Evolutionary conservation across 2,797 vertebrate species (phyloP).

Genomic region (Enteromius paludinosus): DNA sequence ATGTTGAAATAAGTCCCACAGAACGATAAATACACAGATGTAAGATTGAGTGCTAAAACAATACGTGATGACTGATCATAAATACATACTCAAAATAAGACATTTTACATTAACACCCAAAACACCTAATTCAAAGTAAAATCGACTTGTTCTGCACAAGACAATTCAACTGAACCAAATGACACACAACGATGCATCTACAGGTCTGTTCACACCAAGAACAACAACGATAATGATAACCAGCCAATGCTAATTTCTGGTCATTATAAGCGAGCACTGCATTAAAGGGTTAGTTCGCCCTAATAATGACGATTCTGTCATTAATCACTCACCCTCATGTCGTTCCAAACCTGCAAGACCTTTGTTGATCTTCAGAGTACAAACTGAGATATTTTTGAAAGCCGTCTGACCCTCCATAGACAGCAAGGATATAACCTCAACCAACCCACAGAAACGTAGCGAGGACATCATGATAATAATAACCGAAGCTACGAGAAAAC

Average conservation of each 20-base stretch:
- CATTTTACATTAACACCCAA: conserved; percentile 40
- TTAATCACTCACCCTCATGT: too few species aligned
- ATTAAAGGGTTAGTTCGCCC: neutral
- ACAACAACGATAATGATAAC: neutral
- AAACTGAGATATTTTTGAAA: too few species aligned
- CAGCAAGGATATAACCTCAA: too few species aligned
- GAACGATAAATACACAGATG: conserved; percentile 49
- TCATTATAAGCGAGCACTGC: neutral
- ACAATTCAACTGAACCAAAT: conserved; percentile 21
- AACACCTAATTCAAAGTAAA: conserved; percentile 43
- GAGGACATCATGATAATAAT: too few species aligned
- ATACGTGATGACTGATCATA: conserved; percentile 51
- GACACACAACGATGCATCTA: conserved; percentile 11
- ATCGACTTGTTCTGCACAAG: neutral
- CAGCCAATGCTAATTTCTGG: neutral
- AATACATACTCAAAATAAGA: conserved; percentile 59
- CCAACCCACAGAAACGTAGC: too few species aligned
- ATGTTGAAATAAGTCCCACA: conserved; percentile 58
- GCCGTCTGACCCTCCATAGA: too few species aligned
- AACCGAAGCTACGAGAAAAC: too few species aligned
- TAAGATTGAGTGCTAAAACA: conserved; percentile 51
- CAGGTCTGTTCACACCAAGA: neutral
- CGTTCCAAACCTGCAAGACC: too few species aligned
- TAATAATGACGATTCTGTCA: too few species aligned
- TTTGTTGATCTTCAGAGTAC: too few species aligned